Base-by-base conservation (phyloP, 2,113 vertebrate genomes). In the Alectura lathami region DNA sequence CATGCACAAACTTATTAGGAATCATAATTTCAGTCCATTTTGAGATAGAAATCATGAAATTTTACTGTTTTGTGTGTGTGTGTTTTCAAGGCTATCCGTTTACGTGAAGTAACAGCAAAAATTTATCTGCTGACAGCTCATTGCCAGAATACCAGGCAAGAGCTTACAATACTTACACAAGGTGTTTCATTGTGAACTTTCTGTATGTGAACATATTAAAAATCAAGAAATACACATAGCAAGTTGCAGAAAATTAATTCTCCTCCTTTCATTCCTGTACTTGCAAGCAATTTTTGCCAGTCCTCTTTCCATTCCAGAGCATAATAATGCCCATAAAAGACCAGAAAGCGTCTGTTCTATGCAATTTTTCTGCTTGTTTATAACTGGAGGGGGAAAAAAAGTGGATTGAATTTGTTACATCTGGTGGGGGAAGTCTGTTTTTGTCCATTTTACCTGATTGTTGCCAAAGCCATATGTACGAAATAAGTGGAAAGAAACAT, bases 181-280 rank as follows among this genome's bases (percentile, higher is more conserved):
- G 93, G 88, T 96, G 91, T 96, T 97, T 97, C 96, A 96, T 92
- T 96, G 95, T 87, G 88, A 83, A 78, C 66, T 26, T 66, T 90
- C 59, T 57, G 57, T 75, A 80, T 6, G 60, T 53, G 38, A 53
- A 72, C 78, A 63, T 81, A 94, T 77, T 96, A 90, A 94, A 94
- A 73, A 64, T 47, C 78, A 50, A 94, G 59, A 77, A 96, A 91
- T 51, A 8, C 68, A 67, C 75, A 7, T 11, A 59, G 75, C 1
- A 0, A 56, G 38, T 20, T 53, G 88, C 63, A 60, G 80, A 91
- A 96, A 97, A 96, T 97, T 83, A 96, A 96, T 90, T 95, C 82
- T 83, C 75, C 94, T 88, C 66, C 57, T 95, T 92, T 93, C 59
- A 91, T 96, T 92, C 93, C 29, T 24, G 54, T 82, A 93, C 51